phyloP scores from a whole-genome alignment of 2,113 vertebrate species.

The Microcebus jonahi region DNA sequence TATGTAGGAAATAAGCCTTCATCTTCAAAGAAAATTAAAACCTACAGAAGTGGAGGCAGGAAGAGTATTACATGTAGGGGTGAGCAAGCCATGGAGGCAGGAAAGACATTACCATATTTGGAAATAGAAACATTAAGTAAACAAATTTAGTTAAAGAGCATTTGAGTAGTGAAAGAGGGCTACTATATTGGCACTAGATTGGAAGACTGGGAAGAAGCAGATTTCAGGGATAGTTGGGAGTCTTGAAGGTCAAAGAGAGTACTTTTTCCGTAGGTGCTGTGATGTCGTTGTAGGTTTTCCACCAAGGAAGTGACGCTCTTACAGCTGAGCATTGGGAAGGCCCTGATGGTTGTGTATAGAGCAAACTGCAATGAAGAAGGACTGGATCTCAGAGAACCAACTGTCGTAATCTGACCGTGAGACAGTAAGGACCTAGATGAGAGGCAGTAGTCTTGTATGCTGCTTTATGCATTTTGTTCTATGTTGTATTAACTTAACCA shows the following conservation, averaged over 20 bases:
- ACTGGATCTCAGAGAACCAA: neutral
- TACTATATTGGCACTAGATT: neutral
- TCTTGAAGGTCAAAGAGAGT: neutral
- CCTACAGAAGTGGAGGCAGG: neutral
- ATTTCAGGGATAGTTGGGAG: neutral
- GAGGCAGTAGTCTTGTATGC: neutral
- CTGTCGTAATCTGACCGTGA: neutral
- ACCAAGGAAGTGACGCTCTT: neutral
- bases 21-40: conserved; percentile 19
- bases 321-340: neutral
- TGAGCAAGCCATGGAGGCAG: neutral
- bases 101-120: neutral
- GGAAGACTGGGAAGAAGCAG: neutral
- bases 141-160: neutral
- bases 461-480: neutral
- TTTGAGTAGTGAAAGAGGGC: neutral
- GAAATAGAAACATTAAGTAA: neutral
- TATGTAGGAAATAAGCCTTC: neutral
- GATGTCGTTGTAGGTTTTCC: neutral
- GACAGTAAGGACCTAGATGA: neutral
- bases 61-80: neutral
- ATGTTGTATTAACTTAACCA: neutral
- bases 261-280: neutral
- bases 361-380: neutral
- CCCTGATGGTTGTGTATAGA: neutral